Evolutionary conservation across 2,113 vertebrate species (phyloP), one percentile per base, ranked within the genome.

Genomic region (Pseudopodoces humilis): DNA sequence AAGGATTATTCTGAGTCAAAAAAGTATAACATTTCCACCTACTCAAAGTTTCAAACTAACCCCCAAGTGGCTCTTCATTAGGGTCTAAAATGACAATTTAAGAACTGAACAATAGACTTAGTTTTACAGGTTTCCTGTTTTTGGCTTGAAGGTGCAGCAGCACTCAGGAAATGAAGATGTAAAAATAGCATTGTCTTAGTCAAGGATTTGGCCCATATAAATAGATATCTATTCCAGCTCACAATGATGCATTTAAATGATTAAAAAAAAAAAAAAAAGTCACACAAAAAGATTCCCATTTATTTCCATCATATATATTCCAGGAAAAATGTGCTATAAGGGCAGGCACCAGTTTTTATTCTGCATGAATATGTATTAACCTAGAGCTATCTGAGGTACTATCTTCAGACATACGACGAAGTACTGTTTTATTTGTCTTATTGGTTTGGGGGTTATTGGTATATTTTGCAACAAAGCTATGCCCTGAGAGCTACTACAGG

Each of bases 161-260:
- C 81, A 91, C 77, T 95, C 94, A 94, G 92, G 92, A 96, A 97
- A 97, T 94, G 52, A 82, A 76, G 44, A 75, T 43, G 18, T 49
- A 92, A 96, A 96, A 94, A 94, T 94, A 96, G 44, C 81, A 94
- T 82, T 60, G 53, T 88, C 72, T 91, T 94, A 91, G 64, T 71
- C 69, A 95, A 95, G 37, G 64, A 47, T 94, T 94, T 95, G 92
- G 92, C 81, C 71, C 46, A 27, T 62, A 10, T 33, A 60, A 79
- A 37, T n/a, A 64, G 24, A 33, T 37, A 47, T 67, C 47, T 86
- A n/a, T 89, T 95, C 77, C 86, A 96, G 74, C 49, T 89, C 77
- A 64, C 67, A 88, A 70, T 8, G 1, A 76, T 6, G 0, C 55
- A 75, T 70, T 95, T 72, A 43, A 60, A 4, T 68, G 35, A 88